A percentile compares a stretch with the other conserved stretches of the same genome.
Evolutionary conservation across 2,888 invertebrate genomes (phyloP).

Genomic region (Plutella xylostella): DNA sequence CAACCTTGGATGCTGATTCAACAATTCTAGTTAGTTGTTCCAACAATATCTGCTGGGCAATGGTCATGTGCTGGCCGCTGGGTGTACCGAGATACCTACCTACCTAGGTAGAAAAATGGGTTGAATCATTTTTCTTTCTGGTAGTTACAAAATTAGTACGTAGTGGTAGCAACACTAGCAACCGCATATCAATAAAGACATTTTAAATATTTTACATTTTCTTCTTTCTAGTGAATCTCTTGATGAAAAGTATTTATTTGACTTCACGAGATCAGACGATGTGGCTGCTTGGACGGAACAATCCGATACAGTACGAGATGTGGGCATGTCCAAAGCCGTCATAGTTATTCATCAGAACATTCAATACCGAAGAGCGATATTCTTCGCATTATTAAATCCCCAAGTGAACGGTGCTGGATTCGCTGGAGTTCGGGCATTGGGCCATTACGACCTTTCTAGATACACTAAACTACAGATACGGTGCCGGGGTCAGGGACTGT

Average conservation of each 20-base stretch:
- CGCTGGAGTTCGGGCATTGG: conserved; percentile 69
- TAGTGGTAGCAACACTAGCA: no score
- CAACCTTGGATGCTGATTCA: no score
- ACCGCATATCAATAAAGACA: neutral
- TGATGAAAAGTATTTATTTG: conserved; percentile 57
- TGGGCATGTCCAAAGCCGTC: conserved; percentile 75
- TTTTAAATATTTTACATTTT: conserved; percentile 9
- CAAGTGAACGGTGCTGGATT: conserved; percentile 77
- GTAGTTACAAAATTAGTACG: no score
- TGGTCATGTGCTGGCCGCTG: no score
- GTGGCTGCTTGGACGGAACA: conserved; percentile 71
- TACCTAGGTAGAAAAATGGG: no score
- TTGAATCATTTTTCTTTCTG: no score
- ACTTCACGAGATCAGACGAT: conserved; percentile 66
- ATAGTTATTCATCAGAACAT: conserved; percentile 70
- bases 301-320: conserved; percentile 73
- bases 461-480: conserved; percentile 59
- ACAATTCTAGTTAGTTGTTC: no score
- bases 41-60: no score
- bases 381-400: conserved; percentile 74
- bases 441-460: conserved; percentile 57
- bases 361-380: conserved; percentile 71
- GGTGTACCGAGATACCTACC: no score
- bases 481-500: conserved; percentile 72
- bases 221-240: conserved; percentile 6